These are phyloP conservation scores for Marisa cornuarietis DNA, from an alignment of 1,140 invertebrate genomes.

Conservation along the genomic window DNA sequence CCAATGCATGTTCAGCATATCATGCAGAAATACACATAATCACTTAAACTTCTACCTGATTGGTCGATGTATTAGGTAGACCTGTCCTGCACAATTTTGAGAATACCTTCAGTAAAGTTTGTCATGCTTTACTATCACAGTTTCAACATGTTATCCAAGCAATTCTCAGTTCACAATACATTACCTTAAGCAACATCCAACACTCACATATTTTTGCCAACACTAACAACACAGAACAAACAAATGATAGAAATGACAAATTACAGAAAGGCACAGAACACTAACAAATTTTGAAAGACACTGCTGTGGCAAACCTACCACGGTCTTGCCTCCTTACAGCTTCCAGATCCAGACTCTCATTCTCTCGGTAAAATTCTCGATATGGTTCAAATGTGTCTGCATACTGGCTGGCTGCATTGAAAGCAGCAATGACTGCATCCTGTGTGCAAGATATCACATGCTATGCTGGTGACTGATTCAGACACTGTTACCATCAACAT, in stretches of 20 bases:
- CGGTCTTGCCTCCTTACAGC: constrained; percentile 65
- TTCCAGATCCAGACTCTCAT: constrained; percentile 72
- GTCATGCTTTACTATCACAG: too few relatives aligned
- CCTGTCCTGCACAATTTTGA: too few relatives aligned
- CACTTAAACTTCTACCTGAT: too few relatives aligned
- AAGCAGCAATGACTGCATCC: constrained; percentile 71
- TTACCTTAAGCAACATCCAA: too few relatives aligned
- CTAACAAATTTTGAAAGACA: not conserved
- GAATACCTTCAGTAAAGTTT: too few relatives aligned
- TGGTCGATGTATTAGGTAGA: too few relatives aligned
- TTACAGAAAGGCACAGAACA: not conserved
- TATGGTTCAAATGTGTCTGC: constrained; percentile 75
- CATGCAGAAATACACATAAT: too few relatives aligned
- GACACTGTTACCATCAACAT: too few relatives aligned
- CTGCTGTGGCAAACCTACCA: constrained; percentile 39
- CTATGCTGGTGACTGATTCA: not conserved
- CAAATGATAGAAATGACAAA: constrained; percentile 3
- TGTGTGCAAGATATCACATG: constrained; percentile 34
- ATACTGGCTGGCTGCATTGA: constrained; percentile 73
- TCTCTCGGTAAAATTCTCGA: constrained; percentile 76
- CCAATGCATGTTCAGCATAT: too few relatives aligned
- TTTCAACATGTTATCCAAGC: too few relatives aligned
- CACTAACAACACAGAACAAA: not conserved
- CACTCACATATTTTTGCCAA: too few relatives aligned
- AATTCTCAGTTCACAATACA: too few relatives aligned